A percentile compares a stretch with the other conserved stretches of the same genome.
Conservation (phyloP, 2,888 invertebrate species). For the Sisyra terminalis region DNA sequence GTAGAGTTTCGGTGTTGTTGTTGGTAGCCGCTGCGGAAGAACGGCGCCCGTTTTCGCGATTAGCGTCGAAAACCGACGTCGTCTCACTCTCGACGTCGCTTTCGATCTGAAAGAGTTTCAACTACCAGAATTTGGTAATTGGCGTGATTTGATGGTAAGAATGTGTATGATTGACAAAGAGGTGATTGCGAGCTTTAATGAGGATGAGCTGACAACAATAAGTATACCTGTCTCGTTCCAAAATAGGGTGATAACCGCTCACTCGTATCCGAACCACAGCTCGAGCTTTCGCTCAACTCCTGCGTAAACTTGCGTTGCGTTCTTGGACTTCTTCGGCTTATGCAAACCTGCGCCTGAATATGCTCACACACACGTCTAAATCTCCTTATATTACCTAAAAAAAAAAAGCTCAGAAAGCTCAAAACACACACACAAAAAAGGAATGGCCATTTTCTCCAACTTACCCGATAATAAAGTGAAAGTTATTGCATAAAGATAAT, state of each 20-base stretch:
- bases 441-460: constrained; percentile 14
- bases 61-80: constrained; percentile 38
- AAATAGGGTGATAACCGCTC: constrained; percentile 38
- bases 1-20: constrained; percentile 28
- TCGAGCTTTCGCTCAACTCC: constrained; percentile 51
- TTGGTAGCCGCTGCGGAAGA: constrained; percentile 33
- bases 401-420: constrained; percentile 8
- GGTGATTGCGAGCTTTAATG: not conserved
- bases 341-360: constrained; percentile 54
- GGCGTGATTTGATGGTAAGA: not conserved
- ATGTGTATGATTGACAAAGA: not conserved
- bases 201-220: constrained; percentile 10
- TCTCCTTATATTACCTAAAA: constrained; percentile 86
- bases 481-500: constrained; percentile 78
- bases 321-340: constrained; percentile 38
- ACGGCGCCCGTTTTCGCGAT: constrained; percentile 23
- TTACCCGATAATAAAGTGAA: constrained; percentile 86
- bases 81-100: constrained; percentile 41
- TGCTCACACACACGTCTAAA: constrained; percentile 94
- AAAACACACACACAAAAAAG: constrained; percentile 1
- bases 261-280: constrained; percentile 51
- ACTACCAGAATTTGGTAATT: constrained; percentile 12
- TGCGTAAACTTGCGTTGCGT: constrained; percentile 42
- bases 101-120: constrained; percentile 34
- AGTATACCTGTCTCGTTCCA: constrained; percentile 32